Evolutionary conservation across 2,797 vertebrate genomes (phyloP).

Genomic region (Antennarius maculatus): DNA sequence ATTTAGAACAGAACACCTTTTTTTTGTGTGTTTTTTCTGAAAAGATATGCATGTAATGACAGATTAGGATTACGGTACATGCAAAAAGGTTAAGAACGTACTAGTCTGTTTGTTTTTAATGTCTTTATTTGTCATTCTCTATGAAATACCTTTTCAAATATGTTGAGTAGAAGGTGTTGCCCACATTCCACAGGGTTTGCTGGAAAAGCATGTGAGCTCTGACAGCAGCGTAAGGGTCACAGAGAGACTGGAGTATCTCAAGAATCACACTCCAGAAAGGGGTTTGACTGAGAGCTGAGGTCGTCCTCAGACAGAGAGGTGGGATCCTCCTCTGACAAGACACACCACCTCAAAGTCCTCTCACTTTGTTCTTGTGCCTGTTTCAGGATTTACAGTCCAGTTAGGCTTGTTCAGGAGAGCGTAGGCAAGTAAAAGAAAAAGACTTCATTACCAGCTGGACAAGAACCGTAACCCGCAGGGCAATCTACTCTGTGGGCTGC

Average conservation of each 20-base stretch:
- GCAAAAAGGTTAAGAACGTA: background rate
- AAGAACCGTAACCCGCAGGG: slow-evolving; percentile 8
- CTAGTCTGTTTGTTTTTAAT: background rate
- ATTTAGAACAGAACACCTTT: slow-evolving; percentile 24
- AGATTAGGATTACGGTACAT: background rate
- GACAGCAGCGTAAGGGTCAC: slow-evolving; percentile 46
- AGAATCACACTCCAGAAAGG: slow-evolving; percentile 38
- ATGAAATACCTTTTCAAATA: slow-evolving; percentile 2
- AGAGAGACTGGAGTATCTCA: slow-evolving; percentile 54
- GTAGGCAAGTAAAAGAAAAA: slow-evolving; percentile 5
- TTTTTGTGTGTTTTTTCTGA: background rate
- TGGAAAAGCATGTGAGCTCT: slow-evolving; percentile 52
- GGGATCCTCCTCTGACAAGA: slow-evolving; percentile 30
- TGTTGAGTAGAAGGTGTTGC: slow-evolving; percentile 1
- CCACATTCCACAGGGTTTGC: slow-evolving; percentile 33
- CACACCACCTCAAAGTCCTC: slow-evolving; percentile 23
- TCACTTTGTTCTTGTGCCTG: slow-evolving; percentile 16
- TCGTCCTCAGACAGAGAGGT: slow-evolving; percentile 36
- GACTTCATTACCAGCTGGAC: slow-evolving; percentile 16
- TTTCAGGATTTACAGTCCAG: slow-evolving; percentile 34
- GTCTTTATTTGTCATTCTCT: slow-evolving; percentile 11
- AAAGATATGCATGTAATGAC: background rate
- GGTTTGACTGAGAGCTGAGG: slow-evolving; percentile 57
- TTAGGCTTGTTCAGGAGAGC: slow-evolving; percentile 39
- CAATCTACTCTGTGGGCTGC: background rate